Evolutionary conservation across 2,888 invertebrate genomes (phyloP), one percentile per base, ranked within the genome.

Genomic region (Ochlodes sylvanus): DNA sequence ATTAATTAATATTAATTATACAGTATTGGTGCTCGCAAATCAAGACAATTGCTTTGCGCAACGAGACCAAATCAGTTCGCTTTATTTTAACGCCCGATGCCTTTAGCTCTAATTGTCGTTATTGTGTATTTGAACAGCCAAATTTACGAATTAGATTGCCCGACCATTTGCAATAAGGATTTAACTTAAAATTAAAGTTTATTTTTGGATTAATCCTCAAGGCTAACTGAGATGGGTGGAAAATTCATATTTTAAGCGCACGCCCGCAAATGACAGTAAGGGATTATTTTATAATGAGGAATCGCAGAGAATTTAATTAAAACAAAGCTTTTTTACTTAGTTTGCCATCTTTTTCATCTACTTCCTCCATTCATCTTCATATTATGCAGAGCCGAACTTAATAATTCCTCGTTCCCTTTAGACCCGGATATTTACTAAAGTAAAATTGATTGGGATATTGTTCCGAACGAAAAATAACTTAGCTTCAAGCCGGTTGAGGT

Each of bases 61-160:
- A 60, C 17, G 60, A 9, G 44, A 44, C n/a, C 27, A 60, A 44
- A 60, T 60, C 27, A 60, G 27, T 60, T 60, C n/a, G 14, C 27
- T 60, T 60, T 44, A 44, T 44, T 60, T 60, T 15, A 44, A 27
- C n/a, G 44, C 15, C 21, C 27, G 27, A 44, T 32, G 44, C 44
- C 21, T 44, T 44, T 44, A 60, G 27, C 9, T 44, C 7, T n/a
- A n/a, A 41, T n/a, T 21, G 42, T 10, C 21, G 60, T 27, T 60
- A 44, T 60, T 60, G 2, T 27, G 21, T 7, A 44, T n/a, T 27
- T 21, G 27, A 44, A 57, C 19, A 47, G 47, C 21, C 32, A 27
- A 54, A 27, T 27, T 27, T 27, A 54, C n/a, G 21, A 54, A n/a
- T 27, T 27, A 14, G 54, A 54, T 54, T 7, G 7, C 32, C 14